Base-by-base conservation (phyloP, 2,888 invertebrate genomes). In the Eubasilissa splendida region DNA sequence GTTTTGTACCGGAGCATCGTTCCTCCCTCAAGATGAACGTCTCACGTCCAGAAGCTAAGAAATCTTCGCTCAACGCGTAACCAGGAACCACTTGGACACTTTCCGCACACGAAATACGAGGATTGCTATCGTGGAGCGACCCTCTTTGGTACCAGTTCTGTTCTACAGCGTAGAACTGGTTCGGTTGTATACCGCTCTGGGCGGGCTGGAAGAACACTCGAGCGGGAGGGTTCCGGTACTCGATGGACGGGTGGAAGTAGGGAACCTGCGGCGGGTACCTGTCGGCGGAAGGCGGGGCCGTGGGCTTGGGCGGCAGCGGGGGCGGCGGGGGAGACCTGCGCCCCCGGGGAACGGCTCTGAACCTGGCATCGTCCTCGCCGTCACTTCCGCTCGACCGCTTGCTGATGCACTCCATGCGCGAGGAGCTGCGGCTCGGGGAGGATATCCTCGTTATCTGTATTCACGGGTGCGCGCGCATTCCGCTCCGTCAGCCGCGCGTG, bases 201-300 rank as follows among this genome's bases (percentile, higher is more conserved):
- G 42, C 11, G n/a, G 42, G 42, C 42, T 42, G 4, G 22, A 1
- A 50, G 52, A 12, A 70, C 10, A 70, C 8, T 33, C 71, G 80
- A 10, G 3, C 22, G 4, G 60, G 59, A 4, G n/a, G 56, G 50
- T 65, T 50, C n/a, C 33, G 54, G 7, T 9, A 65, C 50, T 76
- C 78, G 12, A 65, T 52, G 22, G 80, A 75, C 22, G 79, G 77
- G 58, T 83, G 83, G 80, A 84, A 83, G 83, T 85, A 85, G 9
- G 81, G 82, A 4, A 81, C 58, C 60, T 79, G 84, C 9, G 84
- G 84, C 22, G 83, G 80, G 73, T 77, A 78, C 7, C 53, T 53
- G 31, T 65, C 52, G 68, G 53, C 71, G 56, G 77, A 79, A 75
- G 80, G 82, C 80, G 85, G 82, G 7, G 83, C 77, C 31, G 79